These are phyloP conservation scores for Heliothis subflexa DNA, from an alignment of 1,140 invertebrate genomes.

Conservation along the genomic window DNA sequence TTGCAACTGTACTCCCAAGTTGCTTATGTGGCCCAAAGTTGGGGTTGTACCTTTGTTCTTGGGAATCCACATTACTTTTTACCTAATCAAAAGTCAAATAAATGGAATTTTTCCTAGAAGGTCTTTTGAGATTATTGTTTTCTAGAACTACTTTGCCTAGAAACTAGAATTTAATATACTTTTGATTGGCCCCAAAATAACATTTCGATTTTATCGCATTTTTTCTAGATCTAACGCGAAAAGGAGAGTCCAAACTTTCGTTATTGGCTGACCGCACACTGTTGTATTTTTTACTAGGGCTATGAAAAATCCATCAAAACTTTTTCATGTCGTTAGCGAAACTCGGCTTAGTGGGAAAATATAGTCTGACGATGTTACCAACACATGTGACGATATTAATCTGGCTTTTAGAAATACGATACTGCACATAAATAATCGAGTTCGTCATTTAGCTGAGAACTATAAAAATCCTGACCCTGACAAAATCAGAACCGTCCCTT, in stretches of 20 bases:
- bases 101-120: not conserved
- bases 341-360: conserved; percentile 58
- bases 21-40: not conserved
- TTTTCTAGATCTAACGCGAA: conserved; percentile 36
- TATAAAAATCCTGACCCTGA: conserved; percentile 7
- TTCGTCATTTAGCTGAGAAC: not conserved
- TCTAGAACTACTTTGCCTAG: not conserved
- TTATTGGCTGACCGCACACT: conserved; percentile 66
- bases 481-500: conserved; percentile 25
- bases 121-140: conserved; percentile 3
- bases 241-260: conserved; percentile 55
- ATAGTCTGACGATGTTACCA: conserved; percentile 42
- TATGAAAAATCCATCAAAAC: conserved; percentile 74
- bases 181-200: not conserved
- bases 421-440: not conserved
- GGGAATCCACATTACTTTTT: no score
- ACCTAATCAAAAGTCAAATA: not conserved
- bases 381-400: conserved; percentile 53
- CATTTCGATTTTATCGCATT: not conserved
- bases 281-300: conserved; percentile 64
- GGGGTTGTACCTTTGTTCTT: no score
- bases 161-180: not conserved
- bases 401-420: conserved; percentile 27
- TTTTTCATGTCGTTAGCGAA: conserved; percentile 75
- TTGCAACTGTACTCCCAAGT: conserved; percentile 10